Evolutionary conservation across 1,140 invertebrate species (phyloP), one percentile per base, ranked within the genome.

Genomic region (Periplaneta americana): DNA sequence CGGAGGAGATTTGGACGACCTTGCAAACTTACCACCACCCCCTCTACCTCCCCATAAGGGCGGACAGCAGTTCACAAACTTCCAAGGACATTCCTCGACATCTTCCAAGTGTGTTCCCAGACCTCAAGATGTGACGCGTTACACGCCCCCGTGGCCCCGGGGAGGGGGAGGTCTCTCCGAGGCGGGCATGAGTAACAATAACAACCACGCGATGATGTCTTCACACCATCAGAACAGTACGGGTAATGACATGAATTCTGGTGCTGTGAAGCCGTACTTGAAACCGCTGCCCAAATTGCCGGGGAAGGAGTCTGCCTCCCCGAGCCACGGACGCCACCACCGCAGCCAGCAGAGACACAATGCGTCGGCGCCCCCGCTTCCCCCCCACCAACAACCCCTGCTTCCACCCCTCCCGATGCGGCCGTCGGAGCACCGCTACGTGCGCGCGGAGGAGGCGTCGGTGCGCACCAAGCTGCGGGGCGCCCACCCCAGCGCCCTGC

Each of bases 251-350:
- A 83, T 79, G 81, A 80, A 84, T 80, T 66, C 48, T 66, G 48
- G 48, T 66, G 48, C 76, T 85, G 84, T 74, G 80, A 89, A 90
- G 83, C 89, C 89, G 10, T 91, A 91, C 82, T 85, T 91, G 84
- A 92, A 92, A 85, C 91, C 91, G n/a, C 84, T 92, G 83, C 91
- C 91, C 35, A 91, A 91, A 84, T 90, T 90, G 33, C 87, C 89
- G 11, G 85, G 86, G 9, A 89, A 88, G 84, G 86, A 87, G 84
- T 86, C 86, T 3, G 85, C 87, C 6, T 66, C 48, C 28, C 86
- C 85, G 77, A 82, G 22, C 22, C 34, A 36, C 6, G 34, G 76
- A 36, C 34, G 76, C 28, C 76, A 36, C n/a, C 22, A 36, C n/a
- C 34, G 76, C 22, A 35, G 85, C 66, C 86, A 74, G 33, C 74